phyloP scores from a whole-genome alignment of 2,888 invertebrate species.

The Synergus itoensis region DNA sequence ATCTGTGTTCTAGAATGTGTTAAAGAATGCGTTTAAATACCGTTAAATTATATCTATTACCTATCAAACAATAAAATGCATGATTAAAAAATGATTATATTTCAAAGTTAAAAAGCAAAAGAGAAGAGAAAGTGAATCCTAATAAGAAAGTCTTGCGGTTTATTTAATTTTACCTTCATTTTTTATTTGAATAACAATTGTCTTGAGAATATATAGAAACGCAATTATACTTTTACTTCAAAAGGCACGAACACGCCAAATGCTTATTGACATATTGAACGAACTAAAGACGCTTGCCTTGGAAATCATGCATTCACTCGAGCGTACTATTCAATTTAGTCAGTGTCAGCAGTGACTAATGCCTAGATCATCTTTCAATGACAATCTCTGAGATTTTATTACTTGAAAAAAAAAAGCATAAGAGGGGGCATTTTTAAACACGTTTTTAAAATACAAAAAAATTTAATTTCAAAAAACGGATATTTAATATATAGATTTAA shows the following conservation, averaged over 20 bases:
- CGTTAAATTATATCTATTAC: neutral
- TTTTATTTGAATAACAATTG: neutral
- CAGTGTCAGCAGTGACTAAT: conserved; percentile 57
- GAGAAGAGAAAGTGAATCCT: neutral
- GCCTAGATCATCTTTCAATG: conserved; percentile 60
- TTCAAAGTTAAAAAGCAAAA: neutral
- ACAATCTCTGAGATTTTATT: conserved; percentile 24
- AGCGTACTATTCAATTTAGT: conserved; percentile 49
- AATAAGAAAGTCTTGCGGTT: too few relatives aligned
- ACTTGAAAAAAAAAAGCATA: neutral
- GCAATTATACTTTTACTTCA: conserved; percentile 27
- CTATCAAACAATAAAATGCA: neutral
- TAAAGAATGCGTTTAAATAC: neutral
- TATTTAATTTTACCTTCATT: conserved; percentile 14
- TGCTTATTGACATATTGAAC: conserved; percentile 38
- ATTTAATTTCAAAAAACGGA: too few relatives aligned
- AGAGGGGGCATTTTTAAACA: neutral
- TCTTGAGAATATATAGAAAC: neutral
- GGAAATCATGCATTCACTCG: conserved; percentile 50
- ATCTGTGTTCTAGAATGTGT: neutral
- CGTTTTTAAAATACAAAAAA: too few relatives aligned
- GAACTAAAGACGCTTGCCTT: conserved; percentile 62
- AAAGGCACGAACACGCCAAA: neutral
- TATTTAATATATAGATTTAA: too few relatives aligned
- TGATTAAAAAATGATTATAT: neutral